Evolutionary conservation across 2,797 vertebrate genomes (phyloP), one percentile per base, ranked within the genome.

Genomic region (Streptopelia turtur): DNA sequence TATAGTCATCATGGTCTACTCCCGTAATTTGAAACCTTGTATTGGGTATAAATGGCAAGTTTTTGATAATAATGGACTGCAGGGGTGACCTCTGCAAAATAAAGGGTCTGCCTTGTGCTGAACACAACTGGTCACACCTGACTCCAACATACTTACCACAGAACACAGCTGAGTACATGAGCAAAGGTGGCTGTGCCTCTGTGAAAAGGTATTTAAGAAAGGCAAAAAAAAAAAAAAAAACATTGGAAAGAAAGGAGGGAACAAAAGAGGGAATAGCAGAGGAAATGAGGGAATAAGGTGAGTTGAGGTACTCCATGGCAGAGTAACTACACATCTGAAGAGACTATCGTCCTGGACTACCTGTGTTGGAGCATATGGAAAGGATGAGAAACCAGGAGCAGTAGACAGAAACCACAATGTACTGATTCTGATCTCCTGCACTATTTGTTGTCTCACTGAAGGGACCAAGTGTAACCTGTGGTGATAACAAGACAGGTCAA

Each of bases 71-170:
- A 2, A 4, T 9, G 9, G 25, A 16, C 57, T 71, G 8, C 22
- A 49, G 15, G 2, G 4, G 11, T 18, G 5, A 16, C 8, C 17
- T 81, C 27, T 49, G 35, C 39, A 41, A 75, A 28, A 92, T 13
- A 49, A 43, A 53, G 3, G 2, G 7, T 64, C 22, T 84, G 9
- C 4, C 5, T 24, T 60, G 10, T 50, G 11, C 30, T 60, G 13
- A 9, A 49, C 33, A 52, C 5, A 77, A 6, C 5, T 2, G 1
- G 5, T 37, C 27, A 11, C 49, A 56, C 0, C 2, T 17, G 10
- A 1, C 16, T 90, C n/a, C 14, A 28, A 7, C 3, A 1, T 5
- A 47, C 21, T 20, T 27, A 64, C 15, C 20, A 28, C 8, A 83
- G 35, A 80, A 74, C 30, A 75, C 27, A 70, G 10, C 6, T 68